phyloP scores from a whole-genome alignment of 2,797 vertebrate species.

The Otolemur crassicaudatus region DNA sequence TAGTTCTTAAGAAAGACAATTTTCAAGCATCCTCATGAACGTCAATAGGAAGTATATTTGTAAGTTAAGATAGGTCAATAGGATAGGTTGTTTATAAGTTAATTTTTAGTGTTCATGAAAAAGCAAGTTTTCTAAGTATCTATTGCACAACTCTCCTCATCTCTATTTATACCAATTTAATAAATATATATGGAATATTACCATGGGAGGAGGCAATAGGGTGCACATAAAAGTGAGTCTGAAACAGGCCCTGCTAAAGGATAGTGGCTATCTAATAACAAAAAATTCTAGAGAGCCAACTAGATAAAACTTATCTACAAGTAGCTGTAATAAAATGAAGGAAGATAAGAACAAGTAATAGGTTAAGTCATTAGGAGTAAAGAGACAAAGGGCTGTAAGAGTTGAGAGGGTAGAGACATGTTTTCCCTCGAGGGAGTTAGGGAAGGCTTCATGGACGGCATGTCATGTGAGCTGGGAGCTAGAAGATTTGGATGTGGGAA shows the following conservation, averaged over 20 bases:
- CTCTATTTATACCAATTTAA: background rate
- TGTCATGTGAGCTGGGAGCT: background rate
- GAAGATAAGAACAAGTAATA: background rate
- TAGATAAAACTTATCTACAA: background rate
- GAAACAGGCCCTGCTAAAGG: background rate
- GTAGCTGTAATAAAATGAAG: background rate
- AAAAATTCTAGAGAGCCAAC: background rate
- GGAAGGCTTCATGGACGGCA: background rate
- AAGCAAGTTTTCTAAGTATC: background rate
- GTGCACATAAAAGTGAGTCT: background rate
- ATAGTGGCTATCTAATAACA: background rate
- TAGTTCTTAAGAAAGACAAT: conserved; percentile 10
- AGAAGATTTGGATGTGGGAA: background rate
- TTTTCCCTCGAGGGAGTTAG: background rate
- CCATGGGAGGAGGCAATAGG: fast-evolving
- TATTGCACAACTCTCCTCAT: background rate
- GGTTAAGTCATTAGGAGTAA: background rate
- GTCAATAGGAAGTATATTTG: background rate
- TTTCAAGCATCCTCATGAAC: background rate
- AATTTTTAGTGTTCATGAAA: background rate
- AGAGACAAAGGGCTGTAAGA: background rate
- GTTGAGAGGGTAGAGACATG: background rate
- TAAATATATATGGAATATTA: background rate
- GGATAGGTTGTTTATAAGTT: background rate
- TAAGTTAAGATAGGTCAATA: background rate